Evolutionary conservation across 2,888 invertebrate genomes (phyloP).

Genomic region (Amphimallon solstitiale): DNA sequence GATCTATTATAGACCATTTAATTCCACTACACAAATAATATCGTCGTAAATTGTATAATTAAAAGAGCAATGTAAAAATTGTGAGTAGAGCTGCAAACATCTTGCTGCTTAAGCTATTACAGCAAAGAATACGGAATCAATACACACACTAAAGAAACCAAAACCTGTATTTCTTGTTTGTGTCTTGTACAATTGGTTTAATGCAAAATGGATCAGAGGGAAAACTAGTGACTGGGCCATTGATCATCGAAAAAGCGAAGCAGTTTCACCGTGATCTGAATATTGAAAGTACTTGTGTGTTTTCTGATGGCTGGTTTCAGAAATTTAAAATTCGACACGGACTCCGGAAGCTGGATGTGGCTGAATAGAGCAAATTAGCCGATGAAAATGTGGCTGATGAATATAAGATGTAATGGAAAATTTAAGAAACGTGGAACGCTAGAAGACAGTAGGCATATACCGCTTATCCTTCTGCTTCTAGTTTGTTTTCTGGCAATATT

Average conservation of each 20-base stretch:
- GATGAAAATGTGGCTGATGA: slow-evolving; percentile 2
- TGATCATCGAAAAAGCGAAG: neutral
- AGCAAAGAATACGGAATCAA: neutral
- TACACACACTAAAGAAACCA: neutral
- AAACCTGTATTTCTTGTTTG: neutral
- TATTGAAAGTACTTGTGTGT: neutral
- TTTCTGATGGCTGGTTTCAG: neutral
- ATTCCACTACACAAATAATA: no score
- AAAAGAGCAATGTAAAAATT: no score
- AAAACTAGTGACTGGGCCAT: neutral
- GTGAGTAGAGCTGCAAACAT: neutral
- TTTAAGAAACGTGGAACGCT: slow-evolving; percentile 1
- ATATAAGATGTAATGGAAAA: neutral
- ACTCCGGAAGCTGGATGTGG: slow-evolving; percentile 45
- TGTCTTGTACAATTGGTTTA: neutral
- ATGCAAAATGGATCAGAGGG: slow-evolving; percentile 2
- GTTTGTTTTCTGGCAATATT: neutral
- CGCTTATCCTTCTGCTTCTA: slow-evolving; percentile 4
- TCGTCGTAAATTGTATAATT: no score
- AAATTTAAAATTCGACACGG: slow-evolving; percentile 34
- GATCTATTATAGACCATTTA: no score
- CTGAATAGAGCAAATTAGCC: neutral
- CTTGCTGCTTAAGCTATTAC: neutral
- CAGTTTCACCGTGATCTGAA: neutral
- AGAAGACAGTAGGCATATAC: neutral